These are phyloP conservation scores for Eupeodes corollae DNA, from an alignment of 1,140 invertebrate genomes.

Conservation along the genomic window DNA sequence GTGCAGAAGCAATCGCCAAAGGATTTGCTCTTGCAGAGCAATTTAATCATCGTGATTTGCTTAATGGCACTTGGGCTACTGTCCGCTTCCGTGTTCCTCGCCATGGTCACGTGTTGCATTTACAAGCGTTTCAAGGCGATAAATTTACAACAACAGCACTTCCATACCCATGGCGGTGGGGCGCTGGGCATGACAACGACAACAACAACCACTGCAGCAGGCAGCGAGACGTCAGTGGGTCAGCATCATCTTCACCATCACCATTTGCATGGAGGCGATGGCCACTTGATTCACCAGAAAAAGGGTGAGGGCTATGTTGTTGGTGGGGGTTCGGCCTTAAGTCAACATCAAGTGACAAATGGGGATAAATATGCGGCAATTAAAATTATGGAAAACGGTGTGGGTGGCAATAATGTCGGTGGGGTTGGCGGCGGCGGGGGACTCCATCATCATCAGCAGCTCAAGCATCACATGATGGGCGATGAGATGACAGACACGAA, in stretches of 20 bases:
- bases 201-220: too few species aligned
- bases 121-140: constrained; percentile 20
- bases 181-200: too few species aligned
- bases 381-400: not conserved
- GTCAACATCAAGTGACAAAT: constrained; percentile 1
- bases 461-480: not conserved
- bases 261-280: constrained; percentile 2
- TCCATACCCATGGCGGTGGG: too few species aligned
- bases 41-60: constrained; percentile 17
- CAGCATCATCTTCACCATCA: constrained; percentile 10
- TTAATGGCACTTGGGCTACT: constrained; percentile 20
- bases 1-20: constrained; percentile 10
- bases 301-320: not conserved
- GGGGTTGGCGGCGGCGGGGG: not conserved
- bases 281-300: constrained; percentile 3
- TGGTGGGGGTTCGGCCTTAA: constrained; percentile 6
- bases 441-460: constrained; percentile 1
- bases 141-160: not conserved
- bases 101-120: constrained; percentile 19
- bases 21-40: constrained; percentile 10
- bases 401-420: constrained; percentile 1
- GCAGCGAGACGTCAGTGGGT: not conserved
- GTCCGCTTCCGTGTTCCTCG: constrained; percentile 17
- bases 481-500: not conserved
- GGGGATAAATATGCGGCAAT: constrained; percentile 1